Base-by-base conservation (phyloP, 2,113 vertebrate genomes). In the Paracanthobrama guichenoti region DNA sequence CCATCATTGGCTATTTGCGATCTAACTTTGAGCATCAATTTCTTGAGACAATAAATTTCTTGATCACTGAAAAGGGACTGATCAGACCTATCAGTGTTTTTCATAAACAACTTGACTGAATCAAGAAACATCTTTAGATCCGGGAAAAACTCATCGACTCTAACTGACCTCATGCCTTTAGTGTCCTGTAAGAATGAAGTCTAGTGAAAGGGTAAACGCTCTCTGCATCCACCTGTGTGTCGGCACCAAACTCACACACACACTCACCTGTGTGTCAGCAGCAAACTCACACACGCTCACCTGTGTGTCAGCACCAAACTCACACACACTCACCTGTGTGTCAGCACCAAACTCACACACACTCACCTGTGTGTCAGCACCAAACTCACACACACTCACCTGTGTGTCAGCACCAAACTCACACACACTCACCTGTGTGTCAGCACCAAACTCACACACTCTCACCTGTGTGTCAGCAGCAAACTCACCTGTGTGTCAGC, bases 91-190 rank as follows among this genome's bases (percentile, higher is more conserved):
- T n/a, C 22, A 11, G 69, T 72, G 0, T 44, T 72, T 44, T 44
- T 72, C 10, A 44, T 44, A n/a, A 6, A 44, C 11, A 72, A 4
- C 12, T 44, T 13, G 5, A 44, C 39, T n/a, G 69, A 72, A n/a
- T 46, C 39, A 11, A 44, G 9, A n/a, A 72, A 72, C 69, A 72
- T 6, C 39, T n/a, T 72, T n/a, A 72, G n/a, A 72, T 72, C 67
- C 6, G 8, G 39, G 22, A 44, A 72, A 14, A 44, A 72, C 13
- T 72, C 8, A 4, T 72, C 39, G 6, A 44, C 18, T n/a, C 12
- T 72, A 10, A 46, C 69, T 4, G 10, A 42, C 12, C 67, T 24
- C 4, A 44, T 1, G 10, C 39, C 20, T n/a, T 72, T 44, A 12
- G 39, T 44, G 20, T 1, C 9, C 9, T 44, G 35, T 44, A 72